Conservation (phyloP, 2,797 vertebrate species). For the Notamacropus eugenii region DNA sequence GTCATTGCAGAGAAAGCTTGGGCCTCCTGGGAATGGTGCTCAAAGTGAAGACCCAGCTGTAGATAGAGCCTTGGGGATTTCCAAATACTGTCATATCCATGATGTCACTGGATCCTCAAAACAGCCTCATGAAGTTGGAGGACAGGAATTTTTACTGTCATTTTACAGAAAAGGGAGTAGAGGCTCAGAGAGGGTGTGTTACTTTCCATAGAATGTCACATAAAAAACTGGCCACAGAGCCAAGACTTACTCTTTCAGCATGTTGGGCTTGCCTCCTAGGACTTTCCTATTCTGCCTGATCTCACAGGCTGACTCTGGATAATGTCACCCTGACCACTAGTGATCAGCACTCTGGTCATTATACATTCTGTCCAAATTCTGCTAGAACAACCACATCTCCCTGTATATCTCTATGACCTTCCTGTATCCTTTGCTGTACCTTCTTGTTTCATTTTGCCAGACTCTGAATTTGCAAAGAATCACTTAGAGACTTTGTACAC, state of each 20-base stretch:
- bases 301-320: background rate
- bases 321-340: background rate
- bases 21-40: background rate
- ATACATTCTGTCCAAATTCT: background rate
- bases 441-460: background rate
- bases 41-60: background rate
- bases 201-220: background rate
- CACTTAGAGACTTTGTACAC: background rate
- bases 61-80: background rate
- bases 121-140: background rate
- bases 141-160: background rate
- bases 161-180: background rate
- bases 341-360: background rate
- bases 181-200: background rate
- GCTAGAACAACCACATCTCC: background rate
- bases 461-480: background rate
- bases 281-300: background rate
- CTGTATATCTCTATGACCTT: background rate
- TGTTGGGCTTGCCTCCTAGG: background rate
- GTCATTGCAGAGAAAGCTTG: background rate
- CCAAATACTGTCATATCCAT: background rate
- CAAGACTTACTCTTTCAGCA: background rate
- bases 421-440: background rate
- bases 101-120: background rate
- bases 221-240: background rate